Base-by-base conservation (phyloP, 1,140 invertebrate genomes). In the Drosophila asahinai region DNA sequence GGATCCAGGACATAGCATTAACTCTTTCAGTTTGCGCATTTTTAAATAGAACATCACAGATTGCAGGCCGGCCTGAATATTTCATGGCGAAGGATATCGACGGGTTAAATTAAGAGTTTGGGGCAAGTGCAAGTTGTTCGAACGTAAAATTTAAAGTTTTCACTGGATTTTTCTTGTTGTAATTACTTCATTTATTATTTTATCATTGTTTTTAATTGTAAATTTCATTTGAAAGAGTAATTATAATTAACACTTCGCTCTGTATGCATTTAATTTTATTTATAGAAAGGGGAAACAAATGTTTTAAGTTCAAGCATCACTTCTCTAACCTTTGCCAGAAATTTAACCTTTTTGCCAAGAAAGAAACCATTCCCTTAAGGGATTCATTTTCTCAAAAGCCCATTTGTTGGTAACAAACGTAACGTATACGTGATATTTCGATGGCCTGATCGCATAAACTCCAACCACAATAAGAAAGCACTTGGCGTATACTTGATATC, bases 11-110 rank as follows among this genome's bases (percentile, higher is more conserved):
- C 67, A 73, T 72, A 72, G 67, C 70, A 73, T 73, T 72, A 73
- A 72, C 67, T 73, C 70, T 73, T 73, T 60, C 70, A 51, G 70
- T 27, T 73, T 72, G 54, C 70, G 70, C 70, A 73, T 73, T 72
- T 73, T 73, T 45, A 73, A 73, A 73, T 73, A 72, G 67, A 73
- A 61, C 47, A 61, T 48, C 70, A 55, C 63, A 60, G 70, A 73
- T 73, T 73, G 70, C 70, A 52, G 70, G 54, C 27, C 68, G 38
- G 11, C 59, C 15, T 72, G 52, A 72, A 73, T 72, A 38, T 73
- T 73, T 72, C 48, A 73, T 72, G 68, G 68, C 57, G 3, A 30
- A 42, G n/a, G 19, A 14, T 25, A 65, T 65, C 38, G 54, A n/a
- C 12, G 61, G 54, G 14, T 40, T 55, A n/a, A 55, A 38, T 55